A percentile compares a stretch with the other conserved stretches of the same genome.
phyloP scores from a whole-genome alignment of 2,888 invertebrate species.

The Dexiosoma caninum region DNA sequence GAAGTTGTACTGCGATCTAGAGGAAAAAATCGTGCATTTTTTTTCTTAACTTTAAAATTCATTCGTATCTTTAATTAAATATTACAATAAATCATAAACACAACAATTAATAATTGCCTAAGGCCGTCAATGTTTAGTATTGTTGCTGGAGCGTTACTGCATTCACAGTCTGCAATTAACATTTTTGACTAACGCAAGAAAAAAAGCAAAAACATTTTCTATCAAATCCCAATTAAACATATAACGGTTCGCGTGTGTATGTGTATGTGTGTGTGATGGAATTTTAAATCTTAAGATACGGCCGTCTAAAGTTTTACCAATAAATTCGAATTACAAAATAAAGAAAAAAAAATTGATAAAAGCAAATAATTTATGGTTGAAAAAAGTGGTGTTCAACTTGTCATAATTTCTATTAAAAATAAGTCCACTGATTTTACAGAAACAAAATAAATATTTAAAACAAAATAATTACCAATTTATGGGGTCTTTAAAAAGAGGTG shows the following conservation, averaged over 20 bases:
- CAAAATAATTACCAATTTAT: conserved; percentile 5
- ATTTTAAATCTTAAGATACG: background rate
- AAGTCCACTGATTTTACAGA: background rate
- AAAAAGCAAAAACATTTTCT: background rate
- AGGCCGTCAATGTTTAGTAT: background rate
- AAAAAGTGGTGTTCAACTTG: conserved; percentile 6
- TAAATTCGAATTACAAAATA: background rate
- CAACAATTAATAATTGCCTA: background rate
- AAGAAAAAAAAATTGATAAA: background rate
- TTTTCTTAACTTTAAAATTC: conserved; percentile 6
- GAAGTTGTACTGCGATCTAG: conserved; percentile 4
- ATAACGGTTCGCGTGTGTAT: background rate
- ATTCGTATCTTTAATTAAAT: conserved; percentile 13
- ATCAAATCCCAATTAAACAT: background rate
- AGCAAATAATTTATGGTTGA: background rate
- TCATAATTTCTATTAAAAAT: background rate
- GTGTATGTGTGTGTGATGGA: background rate
- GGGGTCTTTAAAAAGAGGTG: conserved; percentile 26
- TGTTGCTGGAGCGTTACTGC: too few relatives aligned
- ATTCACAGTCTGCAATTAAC: background rate
- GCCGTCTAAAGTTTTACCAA: background rate
- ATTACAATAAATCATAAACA: background rate
- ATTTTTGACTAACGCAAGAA: background rate
- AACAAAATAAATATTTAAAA: background rate
- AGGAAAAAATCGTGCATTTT: conserved; percentile 33